Evolutionary conservation across 2,888 invertebrate species (phyloP), one percentile per base, ranked within the genome.

Genomic region (Leptopilina myrica): DNA sequence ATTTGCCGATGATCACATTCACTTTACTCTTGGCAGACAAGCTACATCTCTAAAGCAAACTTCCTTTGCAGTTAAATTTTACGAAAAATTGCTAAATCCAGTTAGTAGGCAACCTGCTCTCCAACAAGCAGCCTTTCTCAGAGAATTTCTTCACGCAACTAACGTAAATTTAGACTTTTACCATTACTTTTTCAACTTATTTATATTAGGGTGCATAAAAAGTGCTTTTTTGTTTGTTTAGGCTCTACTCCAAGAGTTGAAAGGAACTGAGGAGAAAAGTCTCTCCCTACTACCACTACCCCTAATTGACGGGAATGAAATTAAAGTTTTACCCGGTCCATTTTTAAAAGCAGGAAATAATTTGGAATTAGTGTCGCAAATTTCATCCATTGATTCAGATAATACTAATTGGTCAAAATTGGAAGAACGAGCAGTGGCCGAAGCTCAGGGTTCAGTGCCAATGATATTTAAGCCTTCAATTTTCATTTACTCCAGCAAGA

Each of bases 1-100:
- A 84, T 93, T 98, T 85, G 97, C 98, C 6, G 97, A 97, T 92
- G 98, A 99, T 93, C 98, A 99, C 92, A 98, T 99, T 88, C 96
- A 98, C 92, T 98, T 97, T 91, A 98, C 98, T 7, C 96, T 98
- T 88, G 98, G 98, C 1, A 95, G 97, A 84, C 96, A 98, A 91
- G 97, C 98, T 53, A 95, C 96, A 87, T 95, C 96, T 89, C 93
- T 98, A 86, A 95, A 96, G 88, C 94, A 94, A 88, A 92, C 95
- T 49, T 93, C 94, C 84, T 95, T 95, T 86, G 94, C 96, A 75
- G 94, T 95, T 85, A 92, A 94, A 84, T 96, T 97, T 82, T 96
- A 98, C 91, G 95, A 96, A 80, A 95, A 95, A 88, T 93, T 98
- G 82, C 92, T 97, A 69, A 94, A 94, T 76, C 95, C 95, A 20